phyloP scores from a whole-genome alignment of 1,140 invertebrate genomes.

The Drosophila triauraria region DNA sequence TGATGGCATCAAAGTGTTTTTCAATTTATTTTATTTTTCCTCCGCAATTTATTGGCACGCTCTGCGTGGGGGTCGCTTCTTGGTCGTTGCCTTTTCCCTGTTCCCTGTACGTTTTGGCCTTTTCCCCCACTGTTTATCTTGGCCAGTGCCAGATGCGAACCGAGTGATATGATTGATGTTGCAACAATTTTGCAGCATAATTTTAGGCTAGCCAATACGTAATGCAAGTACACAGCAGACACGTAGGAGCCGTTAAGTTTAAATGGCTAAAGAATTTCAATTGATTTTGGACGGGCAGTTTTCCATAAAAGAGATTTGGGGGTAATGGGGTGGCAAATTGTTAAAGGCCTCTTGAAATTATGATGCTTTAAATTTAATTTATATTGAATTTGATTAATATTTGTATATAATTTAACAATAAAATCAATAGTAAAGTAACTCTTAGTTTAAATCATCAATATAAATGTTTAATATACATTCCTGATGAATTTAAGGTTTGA shows the following conservation, averaged over 20 bases:
- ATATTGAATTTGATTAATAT: no score
- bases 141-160: conserved; percentile 49
- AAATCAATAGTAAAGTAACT: not conserved
- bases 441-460: no score
- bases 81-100: not conserved
- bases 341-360: no score
- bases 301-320: not conserved
- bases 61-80: conserved; percentile 39
- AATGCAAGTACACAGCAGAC: conserved; percentile 23
- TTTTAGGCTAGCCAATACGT: conserved; percentile 58
- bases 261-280: conserved; percentile 44
- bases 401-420: not conserved
- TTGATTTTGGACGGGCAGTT: not conserved
- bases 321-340: not conserved
- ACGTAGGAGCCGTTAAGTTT: conserved; percentile 67
- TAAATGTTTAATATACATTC: no score
- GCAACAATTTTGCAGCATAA: conserved; percentile 78
- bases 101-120: conserved; percentile 25
- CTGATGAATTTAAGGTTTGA: no score
- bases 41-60: conserved; percentile 71
- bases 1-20: conserved; percentile 82
- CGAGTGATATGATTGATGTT: conserved; percentile 70
- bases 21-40: conserved; percentile 79
- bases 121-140: conserved; percentile 36
- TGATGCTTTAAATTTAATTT: not conserved